phyloP scores from a whole-genome alignment of 1,140 invertebrate genomes.

The Neodiprion fabricii region DNA sequence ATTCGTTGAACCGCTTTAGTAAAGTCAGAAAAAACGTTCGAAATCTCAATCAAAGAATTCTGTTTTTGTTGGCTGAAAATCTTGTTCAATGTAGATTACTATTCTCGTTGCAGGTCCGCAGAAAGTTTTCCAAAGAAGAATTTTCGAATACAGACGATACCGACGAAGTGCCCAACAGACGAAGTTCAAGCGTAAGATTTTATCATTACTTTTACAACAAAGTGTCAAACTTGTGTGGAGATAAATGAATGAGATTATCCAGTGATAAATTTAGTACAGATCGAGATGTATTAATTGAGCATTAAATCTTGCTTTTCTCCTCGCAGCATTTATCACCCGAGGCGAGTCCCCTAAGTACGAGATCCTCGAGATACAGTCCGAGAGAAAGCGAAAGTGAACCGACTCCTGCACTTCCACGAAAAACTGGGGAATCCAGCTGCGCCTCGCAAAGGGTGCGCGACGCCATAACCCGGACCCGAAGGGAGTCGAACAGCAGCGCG shows the following conservation, averaged over 20 bases:
- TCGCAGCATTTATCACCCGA: constrained; percentile 57
- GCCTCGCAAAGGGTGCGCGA: constrained; percentile 58
- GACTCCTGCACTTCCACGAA: constrained; percentile 54
- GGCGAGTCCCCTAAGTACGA: constrained; percentile 57
- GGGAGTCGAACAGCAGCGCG: constrained; percentile 56
- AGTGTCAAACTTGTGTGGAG: too few relatives aligned
- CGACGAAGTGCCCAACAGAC: constrained; percentile 52
- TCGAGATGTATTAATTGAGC: neutral
- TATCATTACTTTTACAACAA: neutral
- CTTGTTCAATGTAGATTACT: too few relatives aligned
- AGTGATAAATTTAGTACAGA: too few relatives aligned
- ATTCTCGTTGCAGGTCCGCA: constrained; percentile 21
- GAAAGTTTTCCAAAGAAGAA: constrained; percentile 52
- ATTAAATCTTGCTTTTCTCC: too few relatives aligned
- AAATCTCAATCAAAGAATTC: too few relatives aligned
- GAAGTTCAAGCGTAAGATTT: constrained; percentile 53
- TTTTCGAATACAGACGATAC: constrained; percentile 54
- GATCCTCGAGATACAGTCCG: constrained; percentile 59
- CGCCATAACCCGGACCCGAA: constrained; percentile 55
- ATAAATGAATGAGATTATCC: too few relatives aligned
- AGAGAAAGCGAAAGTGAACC: constrained; percentile 60
- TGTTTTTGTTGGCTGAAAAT: too few relatives aligned
- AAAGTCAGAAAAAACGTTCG: too few relatives aligned
- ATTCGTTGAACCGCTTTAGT: neutral
- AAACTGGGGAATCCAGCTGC: constrained; percentile 50